Conservation (phyloP, 2,113 vertebrate species). For the Sisor rabdophorus region DNA sequence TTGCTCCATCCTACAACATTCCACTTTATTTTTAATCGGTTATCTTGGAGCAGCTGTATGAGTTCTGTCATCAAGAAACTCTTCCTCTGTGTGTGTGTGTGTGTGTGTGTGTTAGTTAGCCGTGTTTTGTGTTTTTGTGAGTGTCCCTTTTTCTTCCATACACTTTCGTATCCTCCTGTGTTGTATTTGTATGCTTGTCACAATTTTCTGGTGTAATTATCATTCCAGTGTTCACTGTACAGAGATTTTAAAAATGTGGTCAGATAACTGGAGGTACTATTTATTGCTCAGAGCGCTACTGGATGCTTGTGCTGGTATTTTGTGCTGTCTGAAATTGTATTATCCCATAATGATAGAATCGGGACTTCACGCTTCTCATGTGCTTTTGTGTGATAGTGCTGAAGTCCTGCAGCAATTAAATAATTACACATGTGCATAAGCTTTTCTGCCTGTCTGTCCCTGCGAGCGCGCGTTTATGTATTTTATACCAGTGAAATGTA, state of each 20-base stretch:
- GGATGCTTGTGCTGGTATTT: constrained; percentile 47
- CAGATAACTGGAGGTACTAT: constrained; percentile 65
- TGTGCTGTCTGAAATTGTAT: constrained; percentile 56
- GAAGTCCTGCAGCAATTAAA: constrained; percentile 62
- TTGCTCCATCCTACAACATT: constrained; percentile 64
- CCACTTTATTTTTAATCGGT: constrained; percentile 48
- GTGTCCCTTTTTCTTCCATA: neutral
- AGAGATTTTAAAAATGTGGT: constrained; percentile 67
- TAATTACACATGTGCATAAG: neutral
- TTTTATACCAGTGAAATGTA: neutral
- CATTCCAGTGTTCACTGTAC: constrained; percentile 67
- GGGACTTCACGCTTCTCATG: constrained; percentile 40
- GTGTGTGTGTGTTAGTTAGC: constrained; percentile 42
- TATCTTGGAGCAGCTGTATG: constrained; percentile 52
- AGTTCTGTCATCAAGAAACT: constrained; percentile 54
- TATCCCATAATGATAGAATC: constrained; percentile 60
- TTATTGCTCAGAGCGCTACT: constrained; percentile 66
- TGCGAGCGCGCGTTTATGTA: neutral
- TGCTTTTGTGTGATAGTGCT: constrained; percentile 56
- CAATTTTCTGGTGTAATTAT: constrained; percentile 66
- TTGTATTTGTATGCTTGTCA: constrained; percentile 51
- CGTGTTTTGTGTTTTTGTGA: constrained; percentile 38
- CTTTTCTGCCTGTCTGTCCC: no score
- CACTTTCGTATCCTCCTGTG: constrained; percentile 41
- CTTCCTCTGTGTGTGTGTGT: constrained; percentile 34